Conservation (phyloP, 2,797 vertebrate genomes). For the Threskiornis aethiopicus region DNA sequence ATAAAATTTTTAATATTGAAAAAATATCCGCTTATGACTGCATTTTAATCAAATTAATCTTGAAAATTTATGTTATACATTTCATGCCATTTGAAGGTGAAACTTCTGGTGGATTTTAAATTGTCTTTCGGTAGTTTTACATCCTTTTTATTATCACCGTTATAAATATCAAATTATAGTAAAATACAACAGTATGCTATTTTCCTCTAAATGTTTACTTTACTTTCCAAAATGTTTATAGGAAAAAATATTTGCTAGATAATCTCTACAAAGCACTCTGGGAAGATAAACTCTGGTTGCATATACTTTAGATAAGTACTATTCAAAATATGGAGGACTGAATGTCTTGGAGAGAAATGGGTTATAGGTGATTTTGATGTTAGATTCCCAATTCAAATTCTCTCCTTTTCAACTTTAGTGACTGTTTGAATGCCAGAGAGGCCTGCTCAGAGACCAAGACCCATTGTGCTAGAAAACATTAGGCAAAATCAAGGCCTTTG, state of each 20-base stretch:
- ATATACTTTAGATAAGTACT: background rate
- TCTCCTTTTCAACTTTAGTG: background rate
- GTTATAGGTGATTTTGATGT: background rate
- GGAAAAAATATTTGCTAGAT: background rate
- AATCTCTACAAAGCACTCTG: background rate
- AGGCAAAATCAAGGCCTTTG: background rate
- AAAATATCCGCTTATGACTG: constrained; percentile 16
- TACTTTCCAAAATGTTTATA: background rate
- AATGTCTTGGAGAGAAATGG: background rate
- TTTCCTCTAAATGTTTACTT: background rate
- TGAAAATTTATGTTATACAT: constrained; percentile 10
- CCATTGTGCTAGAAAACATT: background rate
- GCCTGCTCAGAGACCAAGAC: background rate
- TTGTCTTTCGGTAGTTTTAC: background rate
- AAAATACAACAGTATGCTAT: background rate
- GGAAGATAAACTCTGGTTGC: background rate
- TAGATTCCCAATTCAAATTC: background rate
- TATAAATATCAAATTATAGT: background rate
- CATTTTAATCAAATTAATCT: constrained; percentile 54
- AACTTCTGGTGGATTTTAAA: constrained; percentile 24
- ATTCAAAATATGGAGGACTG: background rate
- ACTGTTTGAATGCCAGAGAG: background rate
- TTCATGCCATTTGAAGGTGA: constrained; percentile 20
- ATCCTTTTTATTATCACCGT: background rate
- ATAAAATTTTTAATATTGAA: constrained; percentile 1